phyloP scores from a whole-genome alignment of 2,888 invertebrate genomes.

The Eutolmus rufibarbis region DNA sequence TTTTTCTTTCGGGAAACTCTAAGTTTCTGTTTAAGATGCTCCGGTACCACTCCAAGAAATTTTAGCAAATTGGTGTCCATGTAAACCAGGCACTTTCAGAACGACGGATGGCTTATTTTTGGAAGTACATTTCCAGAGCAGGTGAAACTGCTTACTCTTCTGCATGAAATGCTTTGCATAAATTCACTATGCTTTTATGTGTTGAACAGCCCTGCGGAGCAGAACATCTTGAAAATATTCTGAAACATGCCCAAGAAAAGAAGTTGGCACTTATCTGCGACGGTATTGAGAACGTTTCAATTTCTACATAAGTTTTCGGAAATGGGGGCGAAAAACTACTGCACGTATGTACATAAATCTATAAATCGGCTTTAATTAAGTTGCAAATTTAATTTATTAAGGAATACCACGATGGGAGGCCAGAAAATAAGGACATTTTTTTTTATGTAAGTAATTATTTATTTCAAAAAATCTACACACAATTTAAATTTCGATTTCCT shows the following conservation, averaged over 20 bases:
- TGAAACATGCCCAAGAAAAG: not conserved
- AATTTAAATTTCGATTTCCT: too few species aligned
- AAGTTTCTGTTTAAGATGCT: not conserved
- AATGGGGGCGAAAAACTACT: not conserved
- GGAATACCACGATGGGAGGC: not conserved
- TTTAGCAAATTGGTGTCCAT: not conserved
- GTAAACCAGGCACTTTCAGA: not conserved
- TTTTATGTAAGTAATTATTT: not conserved
- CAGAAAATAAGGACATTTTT: not conserved
- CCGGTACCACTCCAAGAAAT: not conserved
- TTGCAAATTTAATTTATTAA: not conserved
- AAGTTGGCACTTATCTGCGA: not conserved
- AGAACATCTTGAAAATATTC: not conserved
- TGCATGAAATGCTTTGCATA: not conserved
- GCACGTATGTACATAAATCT: not conserved
- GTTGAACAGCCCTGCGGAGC: not conserved
- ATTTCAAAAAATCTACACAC: not conserved
- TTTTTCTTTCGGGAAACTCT: not conserved
- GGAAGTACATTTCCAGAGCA: not conserved
- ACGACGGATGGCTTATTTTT: not conserved
- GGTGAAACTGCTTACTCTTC: not conserved
- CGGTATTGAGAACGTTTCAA: not conserved
- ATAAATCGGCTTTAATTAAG: not conserved
- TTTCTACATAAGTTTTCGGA: not conserved
- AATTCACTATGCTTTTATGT: not conserved